These are phyloP conservation scores for Drosophila guanche DNA, from an alignment of 1,140 invertebrate species.

Conservation along the genomic window DNA sequence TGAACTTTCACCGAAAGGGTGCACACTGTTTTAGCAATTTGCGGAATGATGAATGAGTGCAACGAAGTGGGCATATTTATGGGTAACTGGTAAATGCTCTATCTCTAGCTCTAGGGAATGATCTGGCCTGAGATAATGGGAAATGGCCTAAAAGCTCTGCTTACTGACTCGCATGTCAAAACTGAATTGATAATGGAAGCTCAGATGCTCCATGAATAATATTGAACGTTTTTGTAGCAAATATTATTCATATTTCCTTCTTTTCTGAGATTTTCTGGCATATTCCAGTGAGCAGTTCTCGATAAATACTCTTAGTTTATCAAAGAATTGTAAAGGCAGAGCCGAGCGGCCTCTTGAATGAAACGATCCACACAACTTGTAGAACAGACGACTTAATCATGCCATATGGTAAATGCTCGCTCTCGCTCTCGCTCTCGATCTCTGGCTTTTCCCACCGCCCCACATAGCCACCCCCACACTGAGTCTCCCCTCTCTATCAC, in stretches of 20 bases:
- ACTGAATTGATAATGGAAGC: no score
- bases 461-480: constrained; percentile 1
- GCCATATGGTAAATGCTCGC: constrained; percentile 31
- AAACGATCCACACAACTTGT: constrained; percentile 19
- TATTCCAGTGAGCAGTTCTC: neutral
- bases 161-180: no score
- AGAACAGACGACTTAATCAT: constrained; percentile 8
- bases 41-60: constrained; percentile 18
- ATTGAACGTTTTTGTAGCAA: no score
- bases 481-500: constrained; percentile 13
- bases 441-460: constrained; percentile 4
- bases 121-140: no score
- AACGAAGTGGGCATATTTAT: neutral
- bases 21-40: constrained; percentile 45
- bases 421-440: constrained; percentile 26
- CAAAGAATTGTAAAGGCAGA: constrained; percentile 38
- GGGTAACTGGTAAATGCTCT: constrained; percentile 24
- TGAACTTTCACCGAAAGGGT: constrained; percentile 49
- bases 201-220: no score
- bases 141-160: no score
- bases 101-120: neutral
- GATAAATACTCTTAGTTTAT: constrained; percentile 28
- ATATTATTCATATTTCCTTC: no score
- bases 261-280: neutral
- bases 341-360: neutral